Evolutionary conservation across 2,888 invertebrate genomes (phyloP).

Genomic region (Cheiracanthium punctorium): DNA sequence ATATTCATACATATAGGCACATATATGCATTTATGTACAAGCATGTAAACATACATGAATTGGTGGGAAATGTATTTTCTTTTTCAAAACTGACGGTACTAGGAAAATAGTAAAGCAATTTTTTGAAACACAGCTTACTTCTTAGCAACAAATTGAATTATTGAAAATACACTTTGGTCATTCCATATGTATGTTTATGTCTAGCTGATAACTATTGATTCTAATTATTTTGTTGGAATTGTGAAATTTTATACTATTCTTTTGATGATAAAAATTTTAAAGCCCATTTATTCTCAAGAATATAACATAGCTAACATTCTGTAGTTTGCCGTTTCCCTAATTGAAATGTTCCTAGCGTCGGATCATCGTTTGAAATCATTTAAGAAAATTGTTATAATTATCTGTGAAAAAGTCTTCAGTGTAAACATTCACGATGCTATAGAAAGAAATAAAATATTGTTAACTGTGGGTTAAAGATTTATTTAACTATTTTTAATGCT

Average conservation of each 20-base stretch:
- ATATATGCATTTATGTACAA: too few species aligned
- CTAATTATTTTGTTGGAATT: conserved; percentile 14
- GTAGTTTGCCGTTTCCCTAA: conserved; percentile 35
- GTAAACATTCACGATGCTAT: conserved; percentile 54
- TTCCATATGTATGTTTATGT: not conserved
- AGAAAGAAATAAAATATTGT: conserved; percentile 60
- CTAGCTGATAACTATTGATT: not conserved
- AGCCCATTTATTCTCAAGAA: conserved; percentile 20
- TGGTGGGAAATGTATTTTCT: too few species aligned
- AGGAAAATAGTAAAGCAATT: too few species aligned
- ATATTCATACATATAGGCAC: too few species aligned
- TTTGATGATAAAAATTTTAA: conserved; percentile 8
- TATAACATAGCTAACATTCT: conserved; percentile 23
- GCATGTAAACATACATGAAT: too few species aligned
- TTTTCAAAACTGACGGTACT: too few species aligned
- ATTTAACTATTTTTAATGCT: too few species aligned
- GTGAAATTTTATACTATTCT: conserved; percentile 3
- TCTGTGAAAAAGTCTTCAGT: conserved; percentile 43
- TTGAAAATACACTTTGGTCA: conserved; percentile 16
- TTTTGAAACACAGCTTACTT: not conserved
- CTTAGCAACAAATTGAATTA: conserved; percentile 22
- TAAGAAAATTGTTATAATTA: conserved; percentile 25
- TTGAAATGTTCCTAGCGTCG: conserved; percentile 48
- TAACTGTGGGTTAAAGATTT: conserved; percentile 34
- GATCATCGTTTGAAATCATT: conserved; percentile 37